Evolutionary conservation across 2,113 vertebrate genomes (phyloP).

Genomic region (Pollachius pollachius): DNA sequence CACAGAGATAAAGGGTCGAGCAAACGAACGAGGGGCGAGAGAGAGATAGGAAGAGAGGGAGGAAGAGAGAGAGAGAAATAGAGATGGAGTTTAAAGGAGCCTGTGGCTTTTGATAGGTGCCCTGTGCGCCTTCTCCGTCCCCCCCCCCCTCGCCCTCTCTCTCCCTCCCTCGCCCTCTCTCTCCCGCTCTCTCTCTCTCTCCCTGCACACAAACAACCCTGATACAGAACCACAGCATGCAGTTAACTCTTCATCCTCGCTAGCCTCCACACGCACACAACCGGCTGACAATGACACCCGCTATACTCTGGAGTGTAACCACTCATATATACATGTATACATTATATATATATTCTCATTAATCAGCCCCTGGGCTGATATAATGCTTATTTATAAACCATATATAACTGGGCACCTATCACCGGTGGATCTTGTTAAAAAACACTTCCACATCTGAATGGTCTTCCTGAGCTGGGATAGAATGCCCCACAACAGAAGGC

Average conservation of each 20-base stretch:
- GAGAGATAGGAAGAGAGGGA: slow-evolving; percentile 7
- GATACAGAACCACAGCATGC: slow-evolving; percentile 39
- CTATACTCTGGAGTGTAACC: too few species aligned
- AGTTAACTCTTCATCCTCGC: slow-evolving; percentile 37
- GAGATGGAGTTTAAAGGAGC: slow-evolving; percentile 68
- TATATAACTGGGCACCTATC: too few species aligned
- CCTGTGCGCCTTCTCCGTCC: slow-evolving; percentile 59
- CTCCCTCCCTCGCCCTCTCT: too few species aligned
- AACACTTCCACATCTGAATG: too few species aligned
- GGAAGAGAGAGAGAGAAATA: slow-evolving; percentile 14
- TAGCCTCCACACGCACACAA: not conserved
- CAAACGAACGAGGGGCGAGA: slow-evolving; percentile 23
- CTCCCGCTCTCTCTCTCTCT: slow-evolving; percentile 31
- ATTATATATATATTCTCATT: too few species aligned
- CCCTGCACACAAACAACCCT: slow-evolving; percentile 51
- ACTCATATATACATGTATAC: too few species aligned
- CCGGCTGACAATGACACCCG: too few species aligned
- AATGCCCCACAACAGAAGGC: too few species aligned
- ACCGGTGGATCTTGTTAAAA: too few species aligned
- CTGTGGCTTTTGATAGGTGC: slow-evolving; percentile 69
- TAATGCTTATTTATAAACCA: too few species aligned
- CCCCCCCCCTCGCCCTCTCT: slow-evolving; percentile 47
- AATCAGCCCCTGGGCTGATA: too few species aligned
- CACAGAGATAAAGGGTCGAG: slow-evolving; percentile 20
- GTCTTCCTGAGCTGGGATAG: too few species aligned